Conservation (phyloP, 2,888 invertebrate genomes). For the Melipona beecheii region DNA sequence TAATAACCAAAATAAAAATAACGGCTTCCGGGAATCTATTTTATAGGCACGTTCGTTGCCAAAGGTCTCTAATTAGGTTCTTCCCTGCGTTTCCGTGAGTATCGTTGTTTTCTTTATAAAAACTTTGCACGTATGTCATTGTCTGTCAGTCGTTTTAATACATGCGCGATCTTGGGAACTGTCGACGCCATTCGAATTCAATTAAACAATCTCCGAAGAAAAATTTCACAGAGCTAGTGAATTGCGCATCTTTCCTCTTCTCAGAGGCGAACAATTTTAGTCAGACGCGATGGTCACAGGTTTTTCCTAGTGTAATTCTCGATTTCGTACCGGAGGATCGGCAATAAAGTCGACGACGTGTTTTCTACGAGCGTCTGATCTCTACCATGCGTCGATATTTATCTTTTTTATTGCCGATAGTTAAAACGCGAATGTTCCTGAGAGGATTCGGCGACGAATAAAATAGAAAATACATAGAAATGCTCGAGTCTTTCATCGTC, state of each 20-base stretch:
- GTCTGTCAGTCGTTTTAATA: background rate
- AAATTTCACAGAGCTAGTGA: no score
- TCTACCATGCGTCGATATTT: constrained; percentile 55
- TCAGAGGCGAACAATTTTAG: constrained; percentile 20
- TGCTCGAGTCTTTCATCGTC: background rate
- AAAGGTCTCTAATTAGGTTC: constrained; percentile 56
- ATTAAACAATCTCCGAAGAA: background rate
- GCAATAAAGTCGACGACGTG: constrained; percentile 35
- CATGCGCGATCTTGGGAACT: background rate
- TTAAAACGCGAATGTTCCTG: constrained; percentile 32
- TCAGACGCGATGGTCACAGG: background rate
- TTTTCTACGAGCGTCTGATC: constrained; percentile 34
- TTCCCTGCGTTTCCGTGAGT: background rate
- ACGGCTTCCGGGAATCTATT: constrained; percentile 64
- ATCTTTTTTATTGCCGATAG: constrained; percentile 10
- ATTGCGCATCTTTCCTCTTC: background rate
- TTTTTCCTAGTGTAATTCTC: background rate
- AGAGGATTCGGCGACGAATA: constrained; percentile 25
- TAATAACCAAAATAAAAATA: constrained; percentile 68
- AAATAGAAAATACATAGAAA: background rate
- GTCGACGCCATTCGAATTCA: background rate
- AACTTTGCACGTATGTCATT: background rate
- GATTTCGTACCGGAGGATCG: no score
- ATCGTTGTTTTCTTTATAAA: constrained; percentile 20
- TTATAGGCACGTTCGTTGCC: constrained; percentile 56